Evolutionary conservation across 2,113 vertebrate genomes (phyloP).

Genomic region (Scomber colias): DNA sequence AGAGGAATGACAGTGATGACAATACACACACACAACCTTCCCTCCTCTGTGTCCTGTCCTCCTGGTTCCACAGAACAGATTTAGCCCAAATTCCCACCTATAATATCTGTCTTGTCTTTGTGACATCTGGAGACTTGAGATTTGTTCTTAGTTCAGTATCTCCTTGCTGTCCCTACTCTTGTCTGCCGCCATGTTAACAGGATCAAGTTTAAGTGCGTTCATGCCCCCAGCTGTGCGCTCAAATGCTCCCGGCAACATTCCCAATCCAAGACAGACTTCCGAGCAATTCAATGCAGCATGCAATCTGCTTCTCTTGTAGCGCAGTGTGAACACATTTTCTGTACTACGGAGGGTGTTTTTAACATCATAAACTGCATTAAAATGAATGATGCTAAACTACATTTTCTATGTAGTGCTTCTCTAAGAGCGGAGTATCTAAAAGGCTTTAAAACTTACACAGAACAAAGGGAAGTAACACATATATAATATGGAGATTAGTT

Average conservation of each 20-base stretch:
- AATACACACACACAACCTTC: slow-evolving; percentile 42
- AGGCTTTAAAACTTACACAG: neutral
- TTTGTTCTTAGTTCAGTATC: slow-evolving; percentile 45
- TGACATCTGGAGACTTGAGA: slow-evolving; percentile 55
- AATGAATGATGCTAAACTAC: neutral
- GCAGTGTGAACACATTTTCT: slow-evolving; percentile 30
- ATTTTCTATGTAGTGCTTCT: neutral
- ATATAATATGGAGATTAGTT: neutral
- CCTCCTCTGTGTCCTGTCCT: slow-evolving; percentile 42
- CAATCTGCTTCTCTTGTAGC: slow-evolving; percentile 9
- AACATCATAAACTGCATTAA: neutral
- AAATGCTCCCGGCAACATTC: slow-evolving; percentile 54
- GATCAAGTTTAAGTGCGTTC: slow-evolving; percentile 50
- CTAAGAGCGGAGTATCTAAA: neutral
- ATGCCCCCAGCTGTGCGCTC: slow-evolving; percentile 57
- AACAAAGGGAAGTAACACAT: too few species aligned
- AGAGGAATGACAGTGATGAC: slow-evolving; percentile 27
- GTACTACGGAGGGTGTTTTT: slow-evolving; percentile 7
- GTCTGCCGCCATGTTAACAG: slow-evolving; percentile 51
- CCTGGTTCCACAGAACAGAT: slow-evolving; percentile 57
- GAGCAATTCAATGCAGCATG: slow-evolving; percentile 32
- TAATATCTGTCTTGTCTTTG: slow-evolving; percentile 13
- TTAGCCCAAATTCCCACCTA: slow-evolving; percentile 42
- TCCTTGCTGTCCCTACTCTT: slow-evolving; percentile 31
- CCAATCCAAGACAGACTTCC: slow-evolving; percentile 55